phyloP scores from a whole-genome alignment of 2,113 vertebrate genomes.

The Vulpes lagopus region DNA sequence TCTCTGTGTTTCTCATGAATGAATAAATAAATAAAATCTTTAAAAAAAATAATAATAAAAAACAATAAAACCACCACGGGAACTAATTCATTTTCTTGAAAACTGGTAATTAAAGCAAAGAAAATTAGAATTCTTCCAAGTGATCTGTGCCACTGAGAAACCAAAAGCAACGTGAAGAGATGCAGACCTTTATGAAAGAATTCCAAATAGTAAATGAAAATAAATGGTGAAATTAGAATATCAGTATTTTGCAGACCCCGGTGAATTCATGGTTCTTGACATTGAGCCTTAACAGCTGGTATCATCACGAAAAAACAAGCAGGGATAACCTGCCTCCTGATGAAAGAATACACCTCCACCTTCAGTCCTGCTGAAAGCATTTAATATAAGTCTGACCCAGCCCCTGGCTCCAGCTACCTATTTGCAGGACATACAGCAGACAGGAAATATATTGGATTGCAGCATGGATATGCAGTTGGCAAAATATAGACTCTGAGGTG shows the following conservation, averaged over 20 bases:
- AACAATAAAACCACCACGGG: background rate
- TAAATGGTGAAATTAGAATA: background rate
- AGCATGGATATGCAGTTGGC: background rate
- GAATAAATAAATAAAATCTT: background rate
- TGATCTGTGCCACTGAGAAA: background rate
- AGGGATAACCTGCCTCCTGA: accelerated
- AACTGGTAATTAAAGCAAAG: background rate
- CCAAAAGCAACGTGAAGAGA: background rate
- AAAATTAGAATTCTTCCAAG: background rate
- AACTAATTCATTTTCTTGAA: background rate
- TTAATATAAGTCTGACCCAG: background rate
- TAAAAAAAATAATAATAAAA: background rate
- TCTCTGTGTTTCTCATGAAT: background rate
- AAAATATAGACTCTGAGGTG: background rate
- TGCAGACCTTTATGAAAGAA: background rate
- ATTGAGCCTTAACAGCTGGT: accelerated
- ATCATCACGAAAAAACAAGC: background rate
- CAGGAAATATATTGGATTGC: accelerated
- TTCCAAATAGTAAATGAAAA: background rate
- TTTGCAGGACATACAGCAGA: background rate
- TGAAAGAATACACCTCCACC: background rate
- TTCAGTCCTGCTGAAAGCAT: background rate
- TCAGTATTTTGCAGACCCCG: background rate
- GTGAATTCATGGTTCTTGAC: background rate
- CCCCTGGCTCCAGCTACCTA: background rate